phyloP scores from a whole-genome alignment of 2,113 vertebrate species.

The Labeo rohita region DNA sequence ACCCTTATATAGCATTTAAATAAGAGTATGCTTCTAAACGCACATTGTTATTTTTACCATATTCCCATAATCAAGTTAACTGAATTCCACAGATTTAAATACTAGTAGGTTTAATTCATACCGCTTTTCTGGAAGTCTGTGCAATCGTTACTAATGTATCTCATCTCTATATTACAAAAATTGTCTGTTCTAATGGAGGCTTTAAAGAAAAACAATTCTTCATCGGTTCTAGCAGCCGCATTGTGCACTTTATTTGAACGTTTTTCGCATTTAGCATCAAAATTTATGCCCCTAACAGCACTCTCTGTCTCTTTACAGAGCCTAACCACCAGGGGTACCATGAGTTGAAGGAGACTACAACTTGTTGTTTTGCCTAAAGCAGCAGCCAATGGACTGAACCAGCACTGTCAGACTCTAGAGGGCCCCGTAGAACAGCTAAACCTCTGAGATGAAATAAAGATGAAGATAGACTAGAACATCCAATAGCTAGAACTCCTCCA shows the following conservation, averaged over 20 bases:
- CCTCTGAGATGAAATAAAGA: background rate
- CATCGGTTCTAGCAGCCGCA: background rate
- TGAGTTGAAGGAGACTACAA: slow-evolving; percentile 83
- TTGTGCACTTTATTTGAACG: slow-evolving; percentile 1
- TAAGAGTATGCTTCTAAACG: background rate
- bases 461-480: background rate
- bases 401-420: slow-evolving; percentile 60
- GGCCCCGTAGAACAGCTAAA: slow-evolving; percentile 31
- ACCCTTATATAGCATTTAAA: background rate
- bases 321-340: slow-evolving; percentile 82
- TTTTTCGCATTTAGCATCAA: slow-evolving; percentile 9
- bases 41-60: background rate
- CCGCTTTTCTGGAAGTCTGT: background rate
- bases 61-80: background rate
- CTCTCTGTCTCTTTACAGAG: slow-evolving; percentile 82
- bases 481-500: background rate
- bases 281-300: slow-evolving; percentile 72
- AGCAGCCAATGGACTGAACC: slow-evolving; percentile 69
- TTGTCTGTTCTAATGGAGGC: slow-evolving; percentile 64
- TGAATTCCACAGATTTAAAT: background rate
- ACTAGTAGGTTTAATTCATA: background rate
- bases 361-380: slow-evolving; percentile 77
- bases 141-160: background rate
- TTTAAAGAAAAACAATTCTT: slow-evolving; percentile 49
- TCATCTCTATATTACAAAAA: background rate